phyloP scores from a whole-genome alignment of 2,888 invertebrate species.

The Ophion ellenae region DNA sequence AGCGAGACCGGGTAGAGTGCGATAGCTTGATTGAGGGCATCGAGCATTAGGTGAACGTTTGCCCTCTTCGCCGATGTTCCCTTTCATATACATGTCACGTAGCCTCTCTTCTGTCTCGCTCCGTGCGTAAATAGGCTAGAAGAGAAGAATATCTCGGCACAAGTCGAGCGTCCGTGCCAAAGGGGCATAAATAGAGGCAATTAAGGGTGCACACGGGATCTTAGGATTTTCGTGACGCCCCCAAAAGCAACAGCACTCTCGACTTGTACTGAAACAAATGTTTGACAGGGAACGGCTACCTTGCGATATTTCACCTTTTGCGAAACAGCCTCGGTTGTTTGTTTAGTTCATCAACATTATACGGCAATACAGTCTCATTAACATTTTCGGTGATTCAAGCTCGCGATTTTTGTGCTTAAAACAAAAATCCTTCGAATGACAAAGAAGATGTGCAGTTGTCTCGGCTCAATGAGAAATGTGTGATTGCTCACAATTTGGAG shows the following conservation, averaged over 20 bases:
- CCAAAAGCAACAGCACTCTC: slow-evolving; percentile 14
- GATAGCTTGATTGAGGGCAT: slow-evolving; percentile 81
- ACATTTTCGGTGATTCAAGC: background rate
- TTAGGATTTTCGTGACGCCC: slow-evolving; percentile 57
- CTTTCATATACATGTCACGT: slow-evolving; percentile 83
- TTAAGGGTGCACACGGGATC: slow-evolving; percentile 74
- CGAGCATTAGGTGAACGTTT: slow-evolving; percentile 78
- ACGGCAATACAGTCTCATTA: no score
- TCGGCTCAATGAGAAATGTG: no score
- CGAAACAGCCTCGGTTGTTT: background rate
- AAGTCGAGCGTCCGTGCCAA: slow-evolving; percentile 76
- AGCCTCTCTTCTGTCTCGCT: slow-evolving; percentile 62
- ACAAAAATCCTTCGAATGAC: background rate
- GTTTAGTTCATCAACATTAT: background rate
- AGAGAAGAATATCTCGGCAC: slow-evolving; percentile 45
- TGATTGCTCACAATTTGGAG: no score
- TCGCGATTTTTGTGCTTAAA: background rate
- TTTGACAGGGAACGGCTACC: background rate
- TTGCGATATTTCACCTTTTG: background rate
- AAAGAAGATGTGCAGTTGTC: background rate
- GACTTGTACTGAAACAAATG: slow-evolving; percentile 52
- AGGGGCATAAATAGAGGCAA: slow-evolving; percentile 83
- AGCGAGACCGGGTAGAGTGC: slow-evolving; percentile 67
- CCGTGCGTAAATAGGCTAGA: slow-evolving; percentile 25
- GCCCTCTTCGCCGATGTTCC: slow-evolving; percentile 63